Conservation (phyloP, 1,140 invertebrate species). For the Notospermus geniculatus region DNA sequence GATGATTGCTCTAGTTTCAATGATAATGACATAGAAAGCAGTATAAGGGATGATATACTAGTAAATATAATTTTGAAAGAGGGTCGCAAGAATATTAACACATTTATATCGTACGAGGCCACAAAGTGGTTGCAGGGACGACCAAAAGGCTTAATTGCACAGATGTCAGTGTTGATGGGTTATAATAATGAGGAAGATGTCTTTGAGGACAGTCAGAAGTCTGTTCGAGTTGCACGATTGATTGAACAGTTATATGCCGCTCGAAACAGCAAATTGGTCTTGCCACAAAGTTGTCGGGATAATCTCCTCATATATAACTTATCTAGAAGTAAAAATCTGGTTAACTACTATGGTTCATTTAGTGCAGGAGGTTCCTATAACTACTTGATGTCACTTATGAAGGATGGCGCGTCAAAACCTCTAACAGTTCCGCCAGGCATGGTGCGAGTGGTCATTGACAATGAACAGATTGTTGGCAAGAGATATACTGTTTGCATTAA, state of each 20-base stretch:
- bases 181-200: no score
- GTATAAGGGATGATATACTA: no score
- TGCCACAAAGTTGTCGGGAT: background rate
- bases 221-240: no score
- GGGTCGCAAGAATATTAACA: no score
- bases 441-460: background rate
- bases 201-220: no score
- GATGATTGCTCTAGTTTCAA: no score
- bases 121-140: no score
- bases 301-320: background rate
- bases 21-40: no score
- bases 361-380: background rate
- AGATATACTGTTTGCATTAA: background rate
- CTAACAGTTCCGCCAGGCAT: background rate
- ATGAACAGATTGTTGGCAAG: background rate
- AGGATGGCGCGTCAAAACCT: background rate
- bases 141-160: no score
- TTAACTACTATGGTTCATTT: background rate
- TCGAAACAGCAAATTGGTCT: background rate
- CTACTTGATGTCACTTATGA: background rate
- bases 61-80: no score
- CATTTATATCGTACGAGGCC: no score
- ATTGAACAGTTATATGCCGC: background rate
- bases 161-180: no score
- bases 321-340: background rate